Base-by-base conservation (phyloP, 2,797 vertebrate genomes). In the Hapalemur alaotrensis region DNA sequence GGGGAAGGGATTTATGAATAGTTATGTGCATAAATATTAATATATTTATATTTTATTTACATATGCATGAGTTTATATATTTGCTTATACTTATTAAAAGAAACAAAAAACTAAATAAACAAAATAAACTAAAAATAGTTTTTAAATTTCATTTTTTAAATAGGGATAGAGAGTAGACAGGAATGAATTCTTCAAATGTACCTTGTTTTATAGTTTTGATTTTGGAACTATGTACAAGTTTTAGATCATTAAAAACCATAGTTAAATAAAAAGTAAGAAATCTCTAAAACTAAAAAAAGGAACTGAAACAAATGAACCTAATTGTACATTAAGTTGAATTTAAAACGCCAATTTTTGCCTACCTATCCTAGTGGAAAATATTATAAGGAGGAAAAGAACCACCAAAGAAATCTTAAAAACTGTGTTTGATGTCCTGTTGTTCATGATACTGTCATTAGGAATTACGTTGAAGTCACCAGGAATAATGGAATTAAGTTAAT, bases 221-320 rank as follows among this genome's bases (percentile, higher is more conserved):
- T 95, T 93, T 32, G 35, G 54, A 83, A 87, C 14, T 9, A 91
- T 7, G 65, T 48, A 43, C 6, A 75, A 72, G 23, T 92, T 92
- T 90, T 73, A 91, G 54, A 46, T 82, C n/a, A 93, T 76, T 82
- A 67, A 81, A 95, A 89, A 86, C 54, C 17, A 82, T 65, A 8
- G 35, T 72, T 80, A 57, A 87, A 65, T 35, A 57, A 54, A 87
- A 95, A 67, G 15, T 7, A 41, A 69, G 32, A 41, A 76, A 63
- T 80, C 15, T 28, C 46, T 76, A 75, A 87, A 93, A 82, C n/a
- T 81, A 86, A 81, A 86, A 48, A 48, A 85, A 54, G 14, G 50
- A 89, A 65, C 10, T 46, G 18, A 95, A 90, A 89, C 38, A 83
- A 96, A 82, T 72, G 52, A 88, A 89, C 50, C 11, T 76, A 87